These are phyloP conservation scores for Apantesis nais DNA, from an alignment of 2,888 invertebrate genomes.

Conservation along the genomic window DNA sequence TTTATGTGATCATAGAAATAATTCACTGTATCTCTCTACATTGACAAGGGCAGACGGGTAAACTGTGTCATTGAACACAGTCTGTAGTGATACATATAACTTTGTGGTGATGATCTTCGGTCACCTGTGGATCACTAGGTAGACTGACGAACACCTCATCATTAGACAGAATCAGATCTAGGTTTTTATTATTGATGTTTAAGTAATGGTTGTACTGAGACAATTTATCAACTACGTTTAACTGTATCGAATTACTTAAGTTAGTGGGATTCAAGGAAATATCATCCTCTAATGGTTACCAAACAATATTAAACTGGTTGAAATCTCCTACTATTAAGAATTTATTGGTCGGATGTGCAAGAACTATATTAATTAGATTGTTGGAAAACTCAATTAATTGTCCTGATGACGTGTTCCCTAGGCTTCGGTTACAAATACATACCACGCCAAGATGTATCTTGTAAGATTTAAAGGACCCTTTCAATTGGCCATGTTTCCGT, in stretches of 20 bases:
- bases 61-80: background rate
- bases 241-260: background rate
- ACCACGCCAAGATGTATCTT: background rate
- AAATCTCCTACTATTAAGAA: background rate
- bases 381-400: background rate
- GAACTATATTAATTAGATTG: background rate
- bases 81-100: background rate
- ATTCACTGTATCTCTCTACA: background rate
- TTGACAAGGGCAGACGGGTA: background rate
- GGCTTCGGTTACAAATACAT: background rate
- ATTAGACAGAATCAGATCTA: background rate
- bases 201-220: background rate
- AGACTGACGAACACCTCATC: background rate
- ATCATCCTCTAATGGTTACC: background rate
- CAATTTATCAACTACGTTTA: background rate
- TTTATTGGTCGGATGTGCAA: background rate
- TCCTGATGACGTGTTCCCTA: background rate
- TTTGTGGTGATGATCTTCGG: background rate
- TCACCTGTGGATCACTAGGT: background rate
- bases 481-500: no score
- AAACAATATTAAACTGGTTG: background rate
- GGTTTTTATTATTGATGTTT: background rate
- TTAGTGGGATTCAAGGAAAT: background rate
- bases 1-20: no score
- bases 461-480: no score